These are phyloP conservation scores for Diarsia rubi DNA, from an alignment of 2,888 invertebrate species.

Conservation along the genomic window DNA sequence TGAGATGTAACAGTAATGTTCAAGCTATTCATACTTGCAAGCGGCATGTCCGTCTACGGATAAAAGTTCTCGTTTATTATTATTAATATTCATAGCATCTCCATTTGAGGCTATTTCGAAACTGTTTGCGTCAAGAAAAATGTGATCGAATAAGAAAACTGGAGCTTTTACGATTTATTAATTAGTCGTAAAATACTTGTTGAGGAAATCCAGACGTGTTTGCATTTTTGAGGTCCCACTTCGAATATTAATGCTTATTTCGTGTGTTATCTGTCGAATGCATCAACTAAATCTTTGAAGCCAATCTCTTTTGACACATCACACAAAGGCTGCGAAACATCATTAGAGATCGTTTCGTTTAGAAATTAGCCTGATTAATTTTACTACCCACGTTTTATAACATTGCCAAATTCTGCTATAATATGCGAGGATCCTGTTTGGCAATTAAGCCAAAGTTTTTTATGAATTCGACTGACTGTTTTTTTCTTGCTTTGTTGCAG, in stretches of 20 bases:
- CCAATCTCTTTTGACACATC: slow-evolving; percentile 48
- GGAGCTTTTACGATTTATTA: slow-evolving; percentile 57
- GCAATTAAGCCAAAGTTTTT: slow-evolving; percentile 38
- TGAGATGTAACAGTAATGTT: slow-evolving; percentile 73
- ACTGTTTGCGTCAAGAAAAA: slow-evolving; percentile 50
- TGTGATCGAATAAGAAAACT: slow-evolving; percentile 44
- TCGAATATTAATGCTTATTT: slow-evolving; percentile 51
- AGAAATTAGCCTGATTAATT: slow-evolving; percentile 64
- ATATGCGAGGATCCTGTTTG: slow-evolving; percentile 50
- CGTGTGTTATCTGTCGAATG: slow-evolving; percentile 54
- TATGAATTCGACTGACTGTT: slow-evolving; percentile 39
- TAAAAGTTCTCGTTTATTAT: slow-evolving; percentile 50
- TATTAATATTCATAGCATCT: slow-evolving; percentile 53
- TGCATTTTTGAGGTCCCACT: slow-evolving; percentile 47
- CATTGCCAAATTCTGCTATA: slow-evolving; percentile 25
- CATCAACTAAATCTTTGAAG: slow-evolving; percentile 53
- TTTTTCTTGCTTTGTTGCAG: slow-evolving; percentile 77
- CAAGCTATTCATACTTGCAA: slow-evolving; percentile 48
- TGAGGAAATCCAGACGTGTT: slow-evolving; percentile 45
- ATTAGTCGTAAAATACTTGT: slow-evolving; percentile 61
- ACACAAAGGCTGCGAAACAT: slow-evolving; percentile 59
- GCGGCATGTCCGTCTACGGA: slow-evolving; percentile 27
- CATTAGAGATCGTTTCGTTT: slow-evolving; percentile 56
- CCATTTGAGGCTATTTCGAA: slow-evolving; percentile 42
- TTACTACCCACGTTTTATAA: slow-evolving; percentile 48